Evolutionary conservation across 2,113 vertebrate species (phyloP).

Genomic region (Crotalus helleri): DNA sequence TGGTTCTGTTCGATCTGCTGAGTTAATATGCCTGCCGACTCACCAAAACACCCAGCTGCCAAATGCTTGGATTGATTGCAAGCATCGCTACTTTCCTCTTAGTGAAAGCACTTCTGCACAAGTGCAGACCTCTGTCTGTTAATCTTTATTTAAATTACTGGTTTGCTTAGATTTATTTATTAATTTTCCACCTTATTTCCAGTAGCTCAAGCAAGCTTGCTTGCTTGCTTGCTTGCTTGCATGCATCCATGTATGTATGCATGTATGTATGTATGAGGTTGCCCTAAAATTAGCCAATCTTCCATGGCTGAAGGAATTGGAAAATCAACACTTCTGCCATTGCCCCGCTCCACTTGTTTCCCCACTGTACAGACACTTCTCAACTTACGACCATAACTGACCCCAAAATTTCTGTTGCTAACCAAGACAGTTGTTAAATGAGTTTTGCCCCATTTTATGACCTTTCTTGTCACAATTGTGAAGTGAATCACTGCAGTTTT

Average conservation of each 20-base stretch:
- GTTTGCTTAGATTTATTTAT: not conserved
- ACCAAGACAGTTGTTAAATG: too few relatives aligned
- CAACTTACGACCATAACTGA: too few relatives aligned
- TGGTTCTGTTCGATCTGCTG: not conserved
- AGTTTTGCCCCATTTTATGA: too few relatives aligned
- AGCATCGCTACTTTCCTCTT: not conserved
- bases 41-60: not conserved
- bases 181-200: not conserved
- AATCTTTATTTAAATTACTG: not conserved
- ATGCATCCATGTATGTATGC: too few relatives aligned
- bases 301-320: not conserved
- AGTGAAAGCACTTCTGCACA: not conserved
- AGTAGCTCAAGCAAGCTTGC: not conserved
- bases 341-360: not conserved
- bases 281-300: not conserved
- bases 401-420: too few relatives aligned
- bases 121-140: too few relatives aligned
- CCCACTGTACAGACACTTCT: not conserved
- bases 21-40: not conserved
- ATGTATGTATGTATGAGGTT: not conserved
- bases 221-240: not conserved
- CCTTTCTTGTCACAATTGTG: too few relatives aligned
- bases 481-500: too few relatives aligned
- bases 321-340: not conserved
- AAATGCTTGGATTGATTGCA: not conserved